Conservation (phyloP, 2,797 vertebrate species). For the Crenichthys baileyi region DNA sequence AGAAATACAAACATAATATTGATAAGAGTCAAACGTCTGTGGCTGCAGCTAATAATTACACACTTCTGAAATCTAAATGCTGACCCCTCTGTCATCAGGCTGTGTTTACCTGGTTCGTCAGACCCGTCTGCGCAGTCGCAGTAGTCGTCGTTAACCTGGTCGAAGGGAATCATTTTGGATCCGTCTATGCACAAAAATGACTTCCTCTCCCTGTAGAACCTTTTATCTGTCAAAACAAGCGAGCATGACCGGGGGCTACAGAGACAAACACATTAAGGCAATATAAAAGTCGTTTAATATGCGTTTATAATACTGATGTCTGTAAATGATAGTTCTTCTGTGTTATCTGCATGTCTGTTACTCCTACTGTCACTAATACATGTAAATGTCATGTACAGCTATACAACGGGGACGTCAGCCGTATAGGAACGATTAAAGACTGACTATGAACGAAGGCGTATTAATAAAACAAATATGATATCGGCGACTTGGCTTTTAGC, state of each 20-base stretch:
- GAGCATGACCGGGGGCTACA: background rate
- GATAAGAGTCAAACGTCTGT: background rate
- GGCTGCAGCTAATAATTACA: background rate
- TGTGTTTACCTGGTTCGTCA: slow-evolving; percentile 77
- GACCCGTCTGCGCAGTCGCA: slow-evolving; percentile 81
- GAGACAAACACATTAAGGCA: background rate
- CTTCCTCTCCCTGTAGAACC: slow-evolving; percentile 79
- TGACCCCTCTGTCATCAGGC: background rate
- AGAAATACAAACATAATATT: background rate
- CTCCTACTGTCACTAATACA: background rate
- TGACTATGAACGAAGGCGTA: background rate
- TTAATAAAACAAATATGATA: no score
- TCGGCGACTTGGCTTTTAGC: slow-evolving; percentile 35
- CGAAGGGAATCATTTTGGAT: slow-evolving; percentile 78
- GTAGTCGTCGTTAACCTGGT: slow-evolving; percentile 82
- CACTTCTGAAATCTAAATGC: background rate
- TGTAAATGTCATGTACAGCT: background rate
- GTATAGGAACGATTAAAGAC: background rate
- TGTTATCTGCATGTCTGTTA: background rate
- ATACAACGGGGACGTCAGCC: background rate
- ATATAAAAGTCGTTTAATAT: background rate
- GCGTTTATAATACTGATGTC: background rate
- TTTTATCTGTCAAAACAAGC: slow-evolving; percentile 67
- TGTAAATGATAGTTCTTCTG: background rate
- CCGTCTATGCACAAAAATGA: slow-evolving; percentile 80